phyloP scores from a whole-genome alignment of 2,888 invertebrate species.

The Oscheius myriophilus region DNA sequence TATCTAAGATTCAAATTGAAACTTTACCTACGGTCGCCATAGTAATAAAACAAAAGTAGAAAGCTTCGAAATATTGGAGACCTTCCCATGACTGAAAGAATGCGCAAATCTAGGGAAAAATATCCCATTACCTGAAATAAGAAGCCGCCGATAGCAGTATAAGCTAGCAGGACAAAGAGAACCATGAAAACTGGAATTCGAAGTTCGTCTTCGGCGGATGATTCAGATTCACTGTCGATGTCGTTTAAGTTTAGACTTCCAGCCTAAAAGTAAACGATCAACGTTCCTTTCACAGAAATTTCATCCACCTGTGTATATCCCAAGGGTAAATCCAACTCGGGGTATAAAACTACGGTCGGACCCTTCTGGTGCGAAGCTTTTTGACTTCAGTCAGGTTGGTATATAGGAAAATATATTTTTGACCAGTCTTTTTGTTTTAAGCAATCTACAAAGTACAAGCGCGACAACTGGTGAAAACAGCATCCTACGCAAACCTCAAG shows the following conservation, averaged over 20 bases:
- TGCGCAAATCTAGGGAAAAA: not conserved
- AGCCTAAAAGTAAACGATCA: constrained; percentile 27
- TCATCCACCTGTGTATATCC: too few species aligned
- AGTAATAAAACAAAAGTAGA: constrained; percentile 71
- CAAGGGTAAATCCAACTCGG: too few species aligned
- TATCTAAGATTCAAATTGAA: not conserved
- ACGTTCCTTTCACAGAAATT: too few species aligned
- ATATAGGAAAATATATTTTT: too few species aligned
- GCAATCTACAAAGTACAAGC: too few species aligned
- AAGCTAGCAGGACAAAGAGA: constrained; percentile 65
- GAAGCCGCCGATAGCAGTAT: constrained; percentile 69
- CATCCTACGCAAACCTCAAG: too few species aligned
- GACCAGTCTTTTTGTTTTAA: too few species aligned
- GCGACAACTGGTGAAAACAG: too few species aligned
- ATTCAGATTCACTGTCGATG: constrained; percentile 56
- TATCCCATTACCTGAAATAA: constrained; percentile 63
- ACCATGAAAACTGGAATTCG: constrained; percentile 69
- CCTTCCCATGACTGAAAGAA: constrained; percentile 62
- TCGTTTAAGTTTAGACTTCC: constrained; percentile 66
- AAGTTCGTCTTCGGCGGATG: constrained; percentile 56
- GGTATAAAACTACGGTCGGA: too few species aligned
- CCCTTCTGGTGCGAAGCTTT: too few species aligned
- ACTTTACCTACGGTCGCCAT: constrained; percentile 70
- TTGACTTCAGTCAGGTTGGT: too few species aligned
- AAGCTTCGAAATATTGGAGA: constrained; percentile 68